phyloP scores from a whole-genome alignment of 2,888 invertebrate species.

The Apantesis nais region DNA sequence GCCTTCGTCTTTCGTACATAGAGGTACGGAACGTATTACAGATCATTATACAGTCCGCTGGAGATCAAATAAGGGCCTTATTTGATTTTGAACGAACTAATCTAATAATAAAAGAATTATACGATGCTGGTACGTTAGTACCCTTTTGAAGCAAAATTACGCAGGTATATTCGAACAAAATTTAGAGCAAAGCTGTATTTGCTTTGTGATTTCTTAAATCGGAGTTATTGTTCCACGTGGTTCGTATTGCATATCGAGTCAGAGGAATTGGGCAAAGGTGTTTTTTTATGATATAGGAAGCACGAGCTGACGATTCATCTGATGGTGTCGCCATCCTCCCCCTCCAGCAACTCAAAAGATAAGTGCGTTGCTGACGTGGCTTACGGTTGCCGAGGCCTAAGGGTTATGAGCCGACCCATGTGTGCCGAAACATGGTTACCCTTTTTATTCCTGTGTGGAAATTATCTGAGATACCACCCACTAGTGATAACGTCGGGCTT shows the following conservation, averaged over 20 bases:
- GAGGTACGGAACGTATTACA: constrained; percentile 9
- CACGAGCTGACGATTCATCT: no score
- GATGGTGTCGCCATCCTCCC: no score
- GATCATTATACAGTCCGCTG: constrained; percentile 8
- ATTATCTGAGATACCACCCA: no score
- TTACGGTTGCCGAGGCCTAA: no score
- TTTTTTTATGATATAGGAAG: background rate
- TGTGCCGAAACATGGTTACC: no score
- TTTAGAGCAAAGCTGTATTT: background rate
- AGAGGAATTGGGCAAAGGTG: background rate
- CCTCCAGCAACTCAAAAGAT: no score
- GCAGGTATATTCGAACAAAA: background rate
- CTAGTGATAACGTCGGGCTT: no score
- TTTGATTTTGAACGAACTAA: constrained; percentile 1
- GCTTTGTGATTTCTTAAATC: background rate
- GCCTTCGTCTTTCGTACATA: background rate
- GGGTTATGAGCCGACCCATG: no score
- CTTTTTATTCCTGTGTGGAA: no score
- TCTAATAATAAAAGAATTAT: constrained; percentile 1
- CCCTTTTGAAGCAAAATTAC: background rate
- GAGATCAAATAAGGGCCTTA: background rate
- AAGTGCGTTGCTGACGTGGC: no score
- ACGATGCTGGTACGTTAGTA: background rate
- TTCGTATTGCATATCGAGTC: background rate
- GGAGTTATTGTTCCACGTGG: background rate